Percentiles rank a stretch among this genome's conserved stretches.
Conservation (phyloP, 2,113 vertebrate species). For the Psittacus erithacus region DNA sequence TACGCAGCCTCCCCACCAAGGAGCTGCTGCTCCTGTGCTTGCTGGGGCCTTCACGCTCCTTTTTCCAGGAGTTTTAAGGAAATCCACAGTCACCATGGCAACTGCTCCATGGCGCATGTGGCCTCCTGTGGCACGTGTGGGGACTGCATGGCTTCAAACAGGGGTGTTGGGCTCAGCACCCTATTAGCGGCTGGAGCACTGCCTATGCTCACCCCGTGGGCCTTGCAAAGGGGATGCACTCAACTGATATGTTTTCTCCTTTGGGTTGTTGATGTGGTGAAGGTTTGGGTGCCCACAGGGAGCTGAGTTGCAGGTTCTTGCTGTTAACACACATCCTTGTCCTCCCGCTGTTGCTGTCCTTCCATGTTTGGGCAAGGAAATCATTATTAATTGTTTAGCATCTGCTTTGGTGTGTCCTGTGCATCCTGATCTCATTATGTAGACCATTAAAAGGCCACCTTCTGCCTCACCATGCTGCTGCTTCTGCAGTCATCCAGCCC, state of each 20-base stretch:
- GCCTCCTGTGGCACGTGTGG: fast-evolving
- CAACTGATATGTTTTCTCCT: fast-evolving
- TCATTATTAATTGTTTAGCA: neutral
- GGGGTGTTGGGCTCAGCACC: neutral
- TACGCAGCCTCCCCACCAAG: neutral
- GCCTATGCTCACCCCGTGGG: fast-evolving
- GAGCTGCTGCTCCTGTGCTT: neutral
- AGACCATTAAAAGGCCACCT: neutral
- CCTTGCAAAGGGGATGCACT: neutral
- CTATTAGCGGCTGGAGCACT: fast-evolving
- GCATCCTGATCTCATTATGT: neutral
- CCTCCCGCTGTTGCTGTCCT: fast-evolving
- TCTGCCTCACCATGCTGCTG: fast-evolving
- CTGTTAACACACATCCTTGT: fast-evolving
- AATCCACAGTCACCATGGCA: constrained; percentile 62
- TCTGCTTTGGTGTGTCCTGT: neutral
- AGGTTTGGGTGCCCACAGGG: neutral
- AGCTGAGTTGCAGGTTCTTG: neutral
- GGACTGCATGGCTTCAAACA: neutral
- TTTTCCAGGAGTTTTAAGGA: constrained; percentile 36
- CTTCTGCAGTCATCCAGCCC: neutral
- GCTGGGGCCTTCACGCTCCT: neutral
- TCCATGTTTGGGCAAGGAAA: neutral
- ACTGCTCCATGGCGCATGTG: constrained; percentile 38
- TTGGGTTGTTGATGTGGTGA: fast-evolving